These are phyloP conservation scores for Dendrolimus pini DNA, from an alignment of 2,888 invertebrate genomes.

Conservation along the genomic window DNA sequence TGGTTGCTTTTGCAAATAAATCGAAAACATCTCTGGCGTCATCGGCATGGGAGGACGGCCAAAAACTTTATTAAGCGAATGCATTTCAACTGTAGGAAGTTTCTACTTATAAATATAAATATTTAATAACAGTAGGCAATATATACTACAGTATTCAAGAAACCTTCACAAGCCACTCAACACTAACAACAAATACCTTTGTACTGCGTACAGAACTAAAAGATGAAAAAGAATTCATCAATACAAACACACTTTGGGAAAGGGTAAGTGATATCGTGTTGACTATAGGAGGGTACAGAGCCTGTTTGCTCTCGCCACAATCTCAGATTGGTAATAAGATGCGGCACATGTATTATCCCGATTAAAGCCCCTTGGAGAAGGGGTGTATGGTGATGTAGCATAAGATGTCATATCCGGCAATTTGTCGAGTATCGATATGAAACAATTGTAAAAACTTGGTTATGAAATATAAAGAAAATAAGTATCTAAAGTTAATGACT, in stretches of 20 bases:
- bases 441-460: too few relatives aligned
- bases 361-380: slow-evolving; percentile 63
- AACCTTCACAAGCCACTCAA: neutral
- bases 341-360: slow-evolving; percentile 72
- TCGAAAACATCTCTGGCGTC: too few relatives aligned
- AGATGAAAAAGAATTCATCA: slow-evolving; percentile 53
- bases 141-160: neutral
- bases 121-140: too few relatives aligned
- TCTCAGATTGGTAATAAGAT: slow-evolving; percentile 73
- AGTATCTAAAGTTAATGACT: too few relatives aligned
- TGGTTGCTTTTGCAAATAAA: too few relatives aligned
- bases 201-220: slow-evolving; percentile 6
- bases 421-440: slow-evolving; percentile 24
- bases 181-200: neutral
- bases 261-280: slow-evolving; percentile 68
- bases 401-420: slow-evolving; percentile 21
- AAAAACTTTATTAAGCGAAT: too few relatives aligned
- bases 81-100: too few relatives aligned
- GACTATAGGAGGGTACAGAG: slow-evolving; percentile 52
- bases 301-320: slow-evolving; percentile 66
- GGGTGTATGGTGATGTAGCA: slow-evolving; percentile 57
- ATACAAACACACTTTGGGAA: slow-evolving; percentile 57
- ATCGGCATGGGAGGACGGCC: too few relatives aligned
- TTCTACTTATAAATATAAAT: too few relatives aligned
- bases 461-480: too few relatives aligned